phyloP scores from a whole-genome alignment of 2,888 invertebrate genomes.

The Alviniconcha strummeri region DNA sequence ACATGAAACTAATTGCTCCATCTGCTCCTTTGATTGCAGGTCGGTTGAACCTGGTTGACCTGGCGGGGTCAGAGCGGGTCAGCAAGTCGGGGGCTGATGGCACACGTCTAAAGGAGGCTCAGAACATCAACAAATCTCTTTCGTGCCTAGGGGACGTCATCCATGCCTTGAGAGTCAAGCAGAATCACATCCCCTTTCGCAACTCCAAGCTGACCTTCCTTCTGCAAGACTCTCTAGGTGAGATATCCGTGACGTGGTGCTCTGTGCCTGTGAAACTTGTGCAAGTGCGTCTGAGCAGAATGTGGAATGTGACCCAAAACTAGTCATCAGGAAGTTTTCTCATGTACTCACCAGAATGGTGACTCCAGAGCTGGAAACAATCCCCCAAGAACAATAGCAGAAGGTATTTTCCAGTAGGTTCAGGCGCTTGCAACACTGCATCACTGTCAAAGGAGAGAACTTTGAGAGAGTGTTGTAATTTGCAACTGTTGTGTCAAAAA shows the following conservation, averaged over 20 bases:
- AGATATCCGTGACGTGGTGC: background rate
- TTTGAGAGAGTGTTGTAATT: too few relatives aligned
- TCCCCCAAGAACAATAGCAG: too few relatives aligned
- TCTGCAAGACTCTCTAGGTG: slow-evolving; percentile 77
- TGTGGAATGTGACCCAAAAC: background rate
- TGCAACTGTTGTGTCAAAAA: too few relatives aligned
- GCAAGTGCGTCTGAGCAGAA: background rate
- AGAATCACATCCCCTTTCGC: slow-evolving; percentile 76
- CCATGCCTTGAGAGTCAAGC: slow-evolving; percentile 75
- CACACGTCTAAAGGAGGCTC: slow-evolving; percentile 76
- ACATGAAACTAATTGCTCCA: too few relatives aligned
- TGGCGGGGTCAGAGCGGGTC: slow-evolving; percentile 76
- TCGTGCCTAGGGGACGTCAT: slow-evolving; percentile 77
- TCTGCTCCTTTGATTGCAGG: slow-evolving; percentile 50
- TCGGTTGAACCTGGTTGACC: slow-evolving; percentile 75
- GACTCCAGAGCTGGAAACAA: too few relatives aligned
- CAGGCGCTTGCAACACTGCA: too few relatives aligned
- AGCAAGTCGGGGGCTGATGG: slow-evolving; percentile 75
- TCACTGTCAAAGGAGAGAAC: too few relatives aligned
- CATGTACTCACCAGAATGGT: background rate
- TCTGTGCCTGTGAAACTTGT: background rate
- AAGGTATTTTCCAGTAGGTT: too few relatives aligned
- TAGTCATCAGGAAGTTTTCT: background rate
- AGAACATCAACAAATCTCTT: slow-evolving; percentile 77
- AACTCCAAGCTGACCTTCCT: slow-evolving; percentile 77